Evolutionary conservation across 2,888 invertebrate species (phyloP), one percentile per base, ranked within the genome.

Genomic region (Zaprionus lineosus): DNA sequence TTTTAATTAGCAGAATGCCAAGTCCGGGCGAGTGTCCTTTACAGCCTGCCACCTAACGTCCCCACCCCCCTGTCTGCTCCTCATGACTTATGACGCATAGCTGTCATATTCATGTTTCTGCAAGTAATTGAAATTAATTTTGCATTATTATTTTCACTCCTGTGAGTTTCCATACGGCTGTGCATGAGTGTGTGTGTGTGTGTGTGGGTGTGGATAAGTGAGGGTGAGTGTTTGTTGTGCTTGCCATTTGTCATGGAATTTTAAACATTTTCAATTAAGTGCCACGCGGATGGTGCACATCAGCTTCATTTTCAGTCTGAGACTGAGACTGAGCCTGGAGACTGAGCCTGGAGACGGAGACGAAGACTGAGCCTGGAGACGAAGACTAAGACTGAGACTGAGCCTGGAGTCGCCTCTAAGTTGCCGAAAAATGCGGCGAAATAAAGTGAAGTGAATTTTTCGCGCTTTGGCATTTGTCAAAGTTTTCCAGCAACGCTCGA

Each of bases 381-480:
- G n/a, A n/a, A n/a, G n/a, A n/a, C n/a, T n/a, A n/a, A n/a, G n/a
- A n/a, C n/a, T n/a, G n/a, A n/a, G n/a, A n/a, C n/a, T n/a, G n/a
- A n/a, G n/a, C n/a, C n/a, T 60, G 50, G 48, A 63, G 53, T 78
- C 53, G 75, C 70, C 58, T 74, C 79, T 76, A 84, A 78, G 77
- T 76, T 81, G 57, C 77, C 74, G 51, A 68, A 75, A 73, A 61
- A 62, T 59, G 44, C 46, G 52, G 47, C 53, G 56, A 71, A 74
- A 71, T 71, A 71, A 78, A 84, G 56, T 78, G 71, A 60, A 84
- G 75, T 74, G 66, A 70, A 83, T 75, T 73, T 83, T 66, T 83
- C 84, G 74, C 81, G 86, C 81, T 86, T 79, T 76, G 81, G 86
- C 81, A 86, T 86, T 86, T 86, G 82, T 84, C 82, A 82, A 82